Evolutionary conservation across 2,113 vertebrate species (phyloP), one percentile per base, ranked within the genome.

Genomic region (Ptychochromis oligacanthus): DNA sequence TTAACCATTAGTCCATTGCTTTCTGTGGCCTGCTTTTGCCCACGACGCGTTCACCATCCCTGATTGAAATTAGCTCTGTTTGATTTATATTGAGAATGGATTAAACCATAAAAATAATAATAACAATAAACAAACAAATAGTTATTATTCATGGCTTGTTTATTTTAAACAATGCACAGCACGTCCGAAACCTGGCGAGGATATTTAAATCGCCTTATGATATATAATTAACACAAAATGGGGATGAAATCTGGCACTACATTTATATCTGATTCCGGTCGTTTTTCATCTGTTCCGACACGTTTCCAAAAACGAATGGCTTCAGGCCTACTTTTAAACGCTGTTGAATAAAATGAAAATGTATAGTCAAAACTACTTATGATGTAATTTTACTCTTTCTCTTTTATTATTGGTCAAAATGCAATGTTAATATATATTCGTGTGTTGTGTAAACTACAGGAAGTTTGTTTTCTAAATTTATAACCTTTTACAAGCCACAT

Each of bases 1-100:
- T 92, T 88, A 86, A 88, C 79, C 85, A 92, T 93, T 88, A 86
- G 79, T 91, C 72, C 43, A 18, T 80, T 83, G 14, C 52, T 77
- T 54, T 59, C 55, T 86, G 86, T 82, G 92, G 92, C 91, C 92
- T 92, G 72, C 65, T 70, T 82, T 87, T 49, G 74, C 54, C 34
- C 67, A 72, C 74, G 14, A 54, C 38, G 40, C 79, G 72, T 86
- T 75, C 20, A 84, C 20, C 9, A 5, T 28, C 28, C 6, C 49
- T 36, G 13, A 20, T 70, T 76, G 10, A 24, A 72, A 59, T 72
- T 72, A 57, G 4, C 72, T 2, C 14, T 9, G 55, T 75, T 84
- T 76, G 36, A 56, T 36, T 24, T 34, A 64, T 58, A 22, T 14
- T 59, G 34, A 78, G 49, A 22, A 26, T 61, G 62, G 31, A 54